Evolutionary conservation across 2,888 invertebrate species (phyloP).

Genomic region (Troides helena): DNA sequence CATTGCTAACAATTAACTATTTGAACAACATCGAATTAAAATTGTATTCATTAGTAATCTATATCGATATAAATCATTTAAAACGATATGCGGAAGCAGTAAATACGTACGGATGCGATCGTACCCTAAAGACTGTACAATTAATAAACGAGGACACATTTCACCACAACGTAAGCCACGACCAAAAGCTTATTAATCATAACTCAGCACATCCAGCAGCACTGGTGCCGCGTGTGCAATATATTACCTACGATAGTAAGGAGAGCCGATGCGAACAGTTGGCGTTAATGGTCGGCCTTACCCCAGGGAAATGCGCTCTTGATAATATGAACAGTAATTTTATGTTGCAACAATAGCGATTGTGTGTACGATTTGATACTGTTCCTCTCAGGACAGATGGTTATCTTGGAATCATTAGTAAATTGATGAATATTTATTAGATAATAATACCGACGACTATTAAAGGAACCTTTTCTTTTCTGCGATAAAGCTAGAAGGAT

Average conservation of each 20-base stretch:
- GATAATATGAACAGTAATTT: slow-evolving; percentile 72
- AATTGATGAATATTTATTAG: not conserved
- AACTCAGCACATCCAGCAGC: slow-evolving; percentile 39
- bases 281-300: slow-evolving; percentile 71
- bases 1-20: too few species aligned
- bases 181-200: slow-evolving; percentile 43
- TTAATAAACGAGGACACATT: slow-evolving; percentile 26
- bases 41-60: too few species aligned
- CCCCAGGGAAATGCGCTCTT: slow-evolving; percentile 72
- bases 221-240: slow-evolving; percentile 44
- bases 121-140: slow-evolving; percentile 10
- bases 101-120: slow-evolving; percentile 10
- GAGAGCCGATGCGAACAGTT: slow-evolving; percentile 67
- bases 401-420: slow-evolving; percentile 21
- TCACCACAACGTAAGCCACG: slow-evolving; percentile 34
- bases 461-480: too few species aligned
- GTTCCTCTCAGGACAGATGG: slow-evolving; percentile 33
- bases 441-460: not conserved
- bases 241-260: slow-evolving; percentile 45
- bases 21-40: too few species aligned
- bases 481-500: too few species aligned
- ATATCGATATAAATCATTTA: not conserved
- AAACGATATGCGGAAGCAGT: not conserved
- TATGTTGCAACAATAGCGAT: slow-evolving; percentile 64
- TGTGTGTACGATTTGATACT: slow-evolving; percentile 36